Base-by-base conservation (phyloP, 2,113 vertebrate species). In the Pimephales promelas region DNA sequence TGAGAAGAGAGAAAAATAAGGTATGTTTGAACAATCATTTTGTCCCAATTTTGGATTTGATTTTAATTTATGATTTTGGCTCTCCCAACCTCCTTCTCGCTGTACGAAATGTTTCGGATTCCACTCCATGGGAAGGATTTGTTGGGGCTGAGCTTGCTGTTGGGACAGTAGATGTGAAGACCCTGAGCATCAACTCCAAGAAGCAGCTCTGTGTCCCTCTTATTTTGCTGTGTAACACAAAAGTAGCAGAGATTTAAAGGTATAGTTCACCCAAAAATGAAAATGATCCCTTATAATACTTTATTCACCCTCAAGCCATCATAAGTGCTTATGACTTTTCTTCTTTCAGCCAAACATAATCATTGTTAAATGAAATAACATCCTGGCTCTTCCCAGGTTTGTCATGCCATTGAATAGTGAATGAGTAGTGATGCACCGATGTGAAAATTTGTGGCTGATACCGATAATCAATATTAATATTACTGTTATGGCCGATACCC, bases 101-200 rank as follows among this genome's bases (percentile, higher is more conserved):
- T 96, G 89, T 96, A 97, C 57, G 95, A 96, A 88, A 97, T 96
- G 90, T 97, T 97, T 81, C 94, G 94, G 87, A 97, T 97, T 72
- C 94, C 95, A 22, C 96, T 97, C 96, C 96, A 97, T 20, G 96
- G 95, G 79, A 97, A 97, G 0, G 96, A 97, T 86, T 97, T 97
- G 87, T 94, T 96, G 5, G 95, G 95, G 90, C 92, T 95, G 57
- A 98, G 96, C 82, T 96, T 96, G 89, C 95, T 97, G 89, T 93
- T 95, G 88, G 95, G 95, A 91, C 92, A 96, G 92, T 96, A 97
- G 90, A 98, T 95, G 26, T 97, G 96, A 82, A 97, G 95, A 18
- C 96, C 96, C 90, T 97, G 97, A 84, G 96, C 96, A 84, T 97
- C 95, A 8, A 96, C 96, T 24, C 96, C 96, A 43, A 97, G 95